Evolutionary conservation across 1,140 invertebrate species (phyloP).

Genomic region (Eumaeus atala): DNA sequence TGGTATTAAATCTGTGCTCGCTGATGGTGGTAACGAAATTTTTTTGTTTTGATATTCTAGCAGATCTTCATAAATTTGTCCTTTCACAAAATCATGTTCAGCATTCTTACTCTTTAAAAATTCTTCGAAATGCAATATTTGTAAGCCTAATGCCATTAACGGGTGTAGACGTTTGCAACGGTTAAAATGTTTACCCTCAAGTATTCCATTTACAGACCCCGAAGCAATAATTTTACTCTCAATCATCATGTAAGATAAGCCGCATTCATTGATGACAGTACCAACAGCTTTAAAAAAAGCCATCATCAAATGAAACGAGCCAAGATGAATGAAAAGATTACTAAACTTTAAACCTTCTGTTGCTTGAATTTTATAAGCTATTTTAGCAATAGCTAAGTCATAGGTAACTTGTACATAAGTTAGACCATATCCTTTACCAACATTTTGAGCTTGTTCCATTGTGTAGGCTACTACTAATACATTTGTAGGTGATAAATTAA

Average conservation of each 20-base stretch:
- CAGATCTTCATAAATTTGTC: conserved; percentile 13
- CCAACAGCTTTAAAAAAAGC: conserved; percentile 67
- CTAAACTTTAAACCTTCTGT: conserved; percentile 40
- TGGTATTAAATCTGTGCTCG: conserved; percentile 10
- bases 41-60: conserved; percentile 10
- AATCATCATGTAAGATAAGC: conserved; percentile 48
- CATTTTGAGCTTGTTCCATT: conserved; percentile 29
- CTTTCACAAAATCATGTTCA: conserved; percentile 13
- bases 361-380: conserved; percentile 45
- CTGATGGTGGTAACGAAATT: conserved; percentile 6
- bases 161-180: conserved; percentile 10
- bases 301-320: conserved; percentile 63
- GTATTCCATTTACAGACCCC: conserved; percentile 58
- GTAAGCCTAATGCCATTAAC: conserved; percentile 8
- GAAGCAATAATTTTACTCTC: conserved; percentile 51
- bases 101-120: conserved; percentile 12
- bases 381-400: conserved; percentile 50
- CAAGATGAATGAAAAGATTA: conserved; percentile 65
- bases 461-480: conserved; percentile 42
- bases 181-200: conserved; percentile 62
- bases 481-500: conserved; percentile 46
- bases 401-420: conserved; percentile 37
- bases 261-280: conserved; percentile 57
- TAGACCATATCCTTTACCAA: conserved; percentile 22
- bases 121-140: conserved; percentile 11